phyloP scores from a whole-genome alignment of 2,888 invertebrate genomes.

The Theristus sp. region DNA sequence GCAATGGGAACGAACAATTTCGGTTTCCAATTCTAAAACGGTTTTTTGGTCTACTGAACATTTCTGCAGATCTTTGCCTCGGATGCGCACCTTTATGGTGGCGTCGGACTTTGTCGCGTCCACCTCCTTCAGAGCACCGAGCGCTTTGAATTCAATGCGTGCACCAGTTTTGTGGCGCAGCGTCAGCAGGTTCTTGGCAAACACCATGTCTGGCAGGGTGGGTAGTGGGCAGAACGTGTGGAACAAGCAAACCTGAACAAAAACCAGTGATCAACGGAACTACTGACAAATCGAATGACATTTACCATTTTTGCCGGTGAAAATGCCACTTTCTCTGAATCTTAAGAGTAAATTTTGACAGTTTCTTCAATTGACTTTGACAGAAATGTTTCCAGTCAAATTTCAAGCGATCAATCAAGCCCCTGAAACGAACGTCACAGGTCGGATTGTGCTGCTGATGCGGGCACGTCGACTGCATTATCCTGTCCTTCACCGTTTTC shows the following conservation, averaged over 20 bases:
- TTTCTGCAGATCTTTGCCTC: no score
- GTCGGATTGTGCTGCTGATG: not conserved
- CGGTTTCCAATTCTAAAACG: no score
- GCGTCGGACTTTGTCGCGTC: conserved; percentile 18
- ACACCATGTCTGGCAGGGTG: conserved; percentile 76
- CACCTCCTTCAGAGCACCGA: conserved; percentile 71
- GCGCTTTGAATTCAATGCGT: conserved; percentile 58
- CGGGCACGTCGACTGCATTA: not conserved
- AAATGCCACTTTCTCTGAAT: no score
- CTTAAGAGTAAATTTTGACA: no score
- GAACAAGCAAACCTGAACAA: not conserved
- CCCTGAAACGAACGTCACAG: not conserved
- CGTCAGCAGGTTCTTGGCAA: conserved; percentile 64
- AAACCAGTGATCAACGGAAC: not conserved
- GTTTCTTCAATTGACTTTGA: no score
- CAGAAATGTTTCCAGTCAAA: no score
- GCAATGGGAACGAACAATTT: no score
- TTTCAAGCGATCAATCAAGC: no score
- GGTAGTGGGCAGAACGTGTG: conserved; percentile 10
- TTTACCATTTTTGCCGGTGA: no score
- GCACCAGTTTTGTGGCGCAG: conserved; percentile 34
- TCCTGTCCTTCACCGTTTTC: not conserved
- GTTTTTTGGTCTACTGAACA: no score
- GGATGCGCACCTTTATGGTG: not conserved
- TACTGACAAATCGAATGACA: not conserved